Percentiles rank a stretch among this genome's conserved stretches.
Conservation (phyloP, 1,140 invertebrate species). For the Aphaenogaster floridana region DNA sequence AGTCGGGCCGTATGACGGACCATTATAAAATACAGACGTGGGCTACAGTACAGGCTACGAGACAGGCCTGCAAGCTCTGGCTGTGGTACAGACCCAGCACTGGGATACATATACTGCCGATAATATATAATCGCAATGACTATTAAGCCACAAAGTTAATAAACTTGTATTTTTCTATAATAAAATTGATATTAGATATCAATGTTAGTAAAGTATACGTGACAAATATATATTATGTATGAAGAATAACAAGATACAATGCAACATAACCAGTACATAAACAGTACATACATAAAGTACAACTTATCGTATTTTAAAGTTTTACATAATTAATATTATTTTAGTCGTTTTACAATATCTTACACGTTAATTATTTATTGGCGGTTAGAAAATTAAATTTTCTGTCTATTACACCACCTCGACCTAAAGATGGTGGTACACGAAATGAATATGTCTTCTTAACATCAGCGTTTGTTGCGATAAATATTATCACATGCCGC, state of each 20-base stretch:
- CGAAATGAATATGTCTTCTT: too few species aligned
- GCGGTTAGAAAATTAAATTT: too few species aligned
- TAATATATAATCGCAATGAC: background rate
- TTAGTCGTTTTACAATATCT: too few species aligned
- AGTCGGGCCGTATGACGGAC: background rate
- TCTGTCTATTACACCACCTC: too few species aligned
- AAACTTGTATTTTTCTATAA: background rate
- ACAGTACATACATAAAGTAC: background rate
- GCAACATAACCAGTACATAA: too few species aligned
- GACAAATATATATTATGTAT: background rate
- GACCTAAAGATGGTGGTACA: too few species aligned
- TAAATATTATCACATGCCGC: too few species aligned
- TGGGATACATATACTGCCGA: background rate
- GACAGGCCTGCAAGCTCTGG: background rate
- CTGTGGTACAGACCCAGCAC: background rate
- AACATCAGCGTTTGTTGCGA: too few species aligned
- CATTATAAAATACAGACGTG: background rate
- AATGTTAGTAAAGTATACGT: background rate
- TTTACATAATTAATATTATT: background rate
- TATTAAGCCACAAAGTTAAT: background rate
- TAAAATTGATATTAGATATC: background rate
- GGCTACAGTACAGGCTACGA: background rate
- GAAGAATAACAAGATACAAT: background rate
- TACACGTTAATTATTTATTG: too few species aligned
- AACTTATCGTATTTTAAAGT: background rate